Percentiles rank a stretch among this genome's conserved stretches.
phyloP scores from a whole-genome alignment of 2,113 vertebrate genomes.

The Aphelocoma coerulescens region DNA sequence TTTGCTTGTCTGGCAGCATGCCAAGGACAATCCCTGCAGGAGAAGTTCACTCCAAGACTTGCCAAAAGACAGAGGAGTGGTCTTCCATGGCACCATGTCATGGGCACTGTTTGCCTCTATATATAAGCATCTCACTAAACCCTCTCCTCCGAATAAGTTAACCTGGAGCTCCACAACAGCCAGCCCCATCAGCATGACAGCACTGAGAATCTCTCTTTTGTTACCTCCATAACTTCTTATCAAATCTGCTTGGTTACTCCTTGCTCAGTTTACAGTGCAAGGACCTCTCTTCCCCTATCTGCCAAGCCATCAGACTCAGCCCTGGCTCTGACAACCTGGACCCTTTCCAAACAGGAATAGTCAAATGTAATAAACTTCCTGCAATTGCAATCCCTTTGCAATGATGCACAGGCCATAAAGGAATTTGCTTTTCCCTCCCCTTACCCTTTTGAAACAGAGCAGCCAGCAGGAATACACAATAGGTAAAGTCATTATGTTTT shows the following conservation, averaged over 20 bases:
- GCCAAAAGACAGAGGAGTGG: neutral
- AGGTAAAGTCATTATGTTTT: slow-evolving; percentile 14
- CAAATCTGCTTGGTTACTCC: neutral
- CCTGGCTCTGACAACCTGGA: neutral
- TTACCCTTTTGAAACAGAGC: neutral
- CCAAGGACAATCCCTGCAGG: neutral
- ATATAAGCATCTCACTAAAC: neutral
- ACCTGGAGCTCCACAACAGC: neutral
- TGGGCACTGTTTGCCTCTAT: neutral
- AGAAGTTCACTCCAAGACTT: neutral
- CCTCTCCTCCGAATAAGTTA: neutral
- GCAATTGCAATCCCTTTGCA: neutral
- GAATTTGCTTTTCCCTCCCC: neutral
- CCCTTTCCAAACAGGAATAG: neutral
- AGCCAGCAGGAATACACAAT: neutral
- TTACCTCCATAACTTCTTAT: neutral
- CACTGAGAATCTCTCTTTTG: neutral
- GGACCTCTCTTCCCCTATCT: neutral
- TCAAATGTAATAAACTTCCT: neutral
- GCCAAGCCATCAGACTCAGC: neutral
- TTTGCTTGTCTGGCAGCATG: neutral
- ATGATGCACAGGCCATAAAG: neutral
- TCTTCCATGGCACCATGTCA: neutral
- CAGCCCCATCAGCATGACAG: neutral
- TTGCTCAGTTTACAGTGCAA: neutral